Base-by-base conservation (phyloP, 2,113 vertebrate species). In the Anolis carolinensis region DNA sequence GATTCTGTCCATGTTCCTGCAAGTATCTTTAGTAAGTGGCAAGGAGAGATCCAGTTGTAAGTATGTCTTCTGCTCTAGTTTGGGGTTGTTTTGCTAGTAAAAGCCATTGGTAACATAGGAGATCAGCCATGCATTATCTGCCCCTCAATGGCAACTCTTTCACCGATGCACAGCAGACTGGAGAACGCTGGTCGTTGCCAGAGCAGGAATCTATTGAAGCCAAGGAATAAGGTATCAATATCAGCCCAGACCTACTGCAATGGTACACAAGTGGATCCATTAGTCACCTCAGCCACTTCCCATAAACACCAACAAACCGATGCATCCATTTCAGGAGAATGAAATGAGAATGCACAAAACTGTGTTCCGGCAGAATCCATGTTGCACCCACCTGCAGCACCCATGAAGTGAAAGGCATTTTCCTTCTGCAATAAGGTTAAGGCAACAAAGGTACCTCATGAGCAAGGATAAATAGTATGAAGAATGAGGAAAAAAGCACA, bases 121-220 rank as follows among this genome's bases (percentile, higher is more conserved):
- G 94, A 95, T 96, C 96, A 94, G 97, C 96, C 97, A 96, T 97
- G 97, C 95, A 96, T 96, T 95, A 97, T 95, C 95, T 97, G 96
- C 97, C 97, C 96, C 97, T 96, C 96, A 90, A 77, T 94, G 95
- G 94, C 94, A 92, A 93, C 89, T 89, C 94, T 96, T 96, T 98
- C 98, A 98, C 94, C 97, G 97, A 95, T 98, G 97, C 95, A 97
- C 97, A 87, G 96, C 95, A 94, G 97, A 97, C 96, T 98, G 97
- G 93, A 98, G 97, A 95, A 97, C 98, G 92, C 98, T 97, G 96
- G 98, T 96, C 92, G 98, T 97, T 92, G 97, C 96, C 95, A 96
- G 96, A 95, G 98, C 97, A 93, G 98, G 97, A 95, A 98, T 98
- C 98, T 99, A 97, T 93, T 96, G 91, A 95, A 95, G 95, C 94